Evolutionary conservation across 2,888 invertebrate species (phyloP).

Genomic region (Timema podura): DNA sequence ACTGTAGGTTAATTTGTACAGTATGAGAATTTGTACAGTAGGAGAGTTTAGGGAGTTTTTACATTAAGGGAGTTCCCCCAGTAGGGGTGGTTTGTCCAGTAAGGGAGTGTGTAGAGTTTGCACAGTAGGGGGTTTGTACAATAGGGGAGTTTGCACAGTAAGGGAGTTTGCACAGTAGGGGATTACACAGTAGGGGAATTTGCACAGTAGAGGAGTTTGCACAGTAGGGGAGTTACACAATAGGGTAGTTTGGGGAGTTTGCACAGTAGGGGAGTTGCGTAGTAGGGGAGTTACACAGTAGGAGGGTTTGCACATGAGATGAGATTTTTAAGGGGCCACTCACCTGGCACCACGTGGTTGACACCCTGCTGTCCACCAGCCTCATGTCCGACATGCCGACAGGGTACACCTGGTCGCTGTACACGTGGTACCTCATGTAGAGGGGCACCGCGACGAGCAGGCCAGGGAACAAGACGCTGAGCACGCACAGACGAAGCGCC

Average conservation of each 20-base stretch:
- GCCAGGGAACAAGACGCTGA: constrained; percentile 65
- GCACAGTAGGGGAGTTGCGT: neutral
- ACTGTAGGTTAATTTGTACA: too few species aligned
- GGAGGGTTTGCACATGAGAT: neutral
- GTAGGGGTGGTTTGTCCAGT: too few species aligned
- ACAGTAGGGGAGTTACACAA: neutral
- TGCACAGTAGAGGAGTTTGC: too few species aligned
- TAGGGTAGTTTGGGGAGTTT: neutral
- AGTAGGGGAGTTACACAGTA: neutral
- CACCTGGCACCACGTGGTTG: constrained; percentile 79
- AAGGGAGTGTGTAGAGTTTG: too few species aligned
- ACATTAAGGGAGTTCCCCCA: too few species aligned
- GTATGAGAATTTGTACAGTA: too few species aligned
- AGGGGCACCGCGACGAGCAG: constrained; percentile 62
- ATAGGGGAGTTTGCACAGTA: too few species aligned
- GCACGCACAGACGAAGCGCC: constrained; percentile 56
- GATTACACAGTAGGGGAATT: too few species aligned
- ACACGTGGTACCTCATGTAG: constrained; percentile 67
- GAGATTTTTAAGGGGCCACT: constrained; percentile 29
- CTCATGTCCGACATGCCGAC: constrained; percentile 73
- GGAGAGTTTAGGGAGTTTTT: too few species aligned
- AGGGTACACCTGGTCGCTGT: constrained; percentile 66
- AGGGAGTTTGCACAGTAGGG: too few species aligned
- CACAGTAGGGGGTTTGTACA: too few species aligned
- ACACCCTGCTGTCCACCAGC: constrained; percentile 66